phyloP scores from a whole-genome alignment of 2,797 vertebrate species.

The Pristis pectinata region DNA sequence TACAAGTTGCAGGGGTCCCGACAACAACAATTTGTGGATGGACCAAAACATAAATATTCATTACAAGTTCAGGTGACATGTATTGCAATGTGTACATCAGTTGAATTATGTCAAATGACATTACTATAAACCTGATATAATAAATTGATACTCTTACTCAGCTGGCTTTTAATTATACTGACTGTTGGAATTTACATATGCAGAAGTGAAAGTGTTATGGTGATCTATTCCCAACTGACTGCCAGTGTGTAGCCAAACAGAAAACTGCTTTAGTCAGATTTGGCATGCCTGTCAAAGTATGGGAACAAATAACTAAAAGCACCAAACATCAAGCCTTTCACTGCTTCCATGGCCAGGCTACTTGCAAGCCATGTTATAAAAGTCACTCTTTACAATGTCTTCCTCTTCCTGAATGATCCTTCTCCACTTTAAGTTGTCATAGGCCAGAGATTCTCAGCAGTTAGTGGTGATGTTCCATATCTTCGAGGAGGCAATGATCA shows the following conservation, averaged over 20 bases:
- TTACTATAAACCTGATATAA: background rate
- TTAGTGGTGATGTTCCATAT: too few species aligned
- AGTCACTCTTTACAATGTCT: background rate
- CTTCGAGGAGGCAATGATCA: too few species aligned
- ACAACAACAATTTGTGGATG: background rate
- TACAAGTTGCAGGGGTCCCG: background rate
- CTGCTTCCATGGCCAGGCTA: background rate
- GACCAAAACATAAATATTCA: background rate
- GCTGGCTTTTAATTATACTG: background rate
- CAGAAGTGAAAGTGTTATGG: slow-evolving; percentile 1
- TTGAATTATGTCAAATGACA: background rate
- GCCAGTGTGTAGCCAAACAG: background rate
- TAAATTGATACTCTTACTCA: background rate
- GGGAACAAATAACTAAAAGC: background rate
- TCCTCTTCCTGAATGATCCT: too few species aligned
- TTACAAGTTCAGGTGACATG: background rate
- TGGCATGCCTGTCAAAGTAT: background rate
- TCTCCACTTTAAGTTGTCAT: too few species aligned
- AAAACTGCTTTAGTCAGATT: background rate
- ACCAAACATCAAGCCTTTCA: background rate
- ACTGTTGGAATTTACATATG: background rate
- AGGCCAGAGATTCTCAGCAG: too few species aligned
- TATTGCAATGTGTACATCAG: background rate
- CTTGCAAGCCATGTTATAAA: background rate
- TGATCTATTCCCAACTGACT: background rate